Percentiles rank a stretch among this genome's conserved stretches.
Conservation (phyloP, 2,113 vertebrate species). For the Melanerpes formicivorus region DNA sequence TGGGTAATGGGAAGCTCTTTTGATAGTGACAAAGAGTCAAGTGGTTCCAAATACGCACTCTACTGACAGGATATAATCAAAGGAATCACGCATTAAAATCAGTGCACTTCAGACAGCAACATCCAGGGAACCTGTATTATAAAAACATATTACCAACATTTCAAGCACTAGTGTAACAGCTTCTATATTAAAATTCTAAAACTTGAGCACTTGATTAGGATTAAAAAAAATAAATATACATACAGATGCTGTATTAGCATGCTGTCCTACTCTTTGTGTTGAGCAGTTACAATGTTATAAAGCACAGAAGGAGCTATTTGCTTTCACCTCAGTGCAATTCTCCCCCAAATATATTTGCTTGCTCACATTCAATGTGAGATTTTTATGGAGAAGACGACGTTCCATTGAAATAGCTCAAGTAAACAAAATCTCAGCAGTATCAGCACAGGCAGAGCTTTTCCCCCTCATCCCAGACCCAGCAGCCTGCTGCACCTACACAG, state of each 20-base stretch:
- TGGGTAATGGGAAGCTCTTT: not conserved
- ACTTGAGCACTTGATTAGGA: not conserved
- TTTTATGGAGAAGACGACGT: not conserved
- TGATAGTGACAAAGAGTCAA: not conserved
- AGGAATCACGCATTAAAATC: not conserved
- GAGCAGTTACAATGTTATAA: not conserved
- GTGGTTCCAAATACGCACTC: not conserved
- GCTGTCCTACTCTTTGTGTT: not conserved
- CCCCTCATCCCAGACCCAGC: too few relatives aligned
- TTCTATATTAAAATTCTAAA: not conserved
- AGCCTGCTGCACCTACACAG: too few relatives aligned
- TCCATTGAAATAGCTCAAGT: not conserved
- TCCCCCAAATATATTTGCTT: fast-evolving
- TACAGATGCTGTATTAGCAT: not conserved
- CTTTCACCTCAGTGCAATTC: not conserved
- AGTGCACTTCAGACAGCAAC: not conserved
- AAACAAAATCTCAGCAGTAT: not conserved
- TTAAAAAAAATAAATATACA: not conserved
- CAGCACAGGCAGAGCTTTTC: too few relatives aligned
- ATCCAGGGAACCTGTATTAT: not conserved
- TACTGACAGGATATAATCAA: not conserved
- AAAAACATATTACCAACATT: not conserved
- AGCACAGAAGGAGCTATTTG: not conserved
- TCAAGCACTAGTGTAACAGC: not conserved
- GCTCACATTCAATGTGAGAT: not conserved